Conservation (phyloP, 1,140 invertebrate genomes). For the Harpegnathos saltator region DNA sequence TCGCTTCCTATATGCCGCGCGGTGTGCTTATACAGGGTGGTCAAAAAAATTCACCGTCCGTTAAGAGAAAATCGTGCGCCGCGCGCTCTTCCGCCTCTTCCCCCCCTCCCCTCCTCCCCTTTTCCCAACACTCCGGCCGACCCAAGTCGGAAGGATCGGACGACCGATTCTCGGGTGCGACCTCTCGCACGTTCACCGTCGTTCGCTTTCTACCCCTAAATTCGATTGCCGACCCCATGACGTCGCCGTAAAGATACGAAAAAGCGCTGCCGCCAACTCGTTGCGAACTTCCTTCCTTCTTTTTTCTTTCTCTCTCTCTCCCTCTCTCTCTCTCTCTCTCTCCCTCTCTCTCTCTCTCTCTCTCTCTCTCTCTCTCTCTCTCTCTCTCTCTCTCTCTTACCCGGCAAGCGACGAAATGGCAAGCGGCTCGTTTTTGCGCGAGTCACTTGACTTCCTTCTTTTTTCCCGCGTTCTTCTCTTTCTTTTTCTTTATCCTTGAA, state of each 20-base stretch:
- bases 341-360: conserved; percentile 7
- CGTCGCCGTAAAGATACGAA: conserved; percentile 44
- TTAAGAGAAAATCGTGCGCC: conserved; percentile 40
- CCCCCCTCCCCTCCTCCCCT: too few species aligned
- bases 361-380: neutral
- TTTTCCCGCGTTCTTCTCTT: neutral
- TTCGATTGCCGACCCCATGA: conserved; percentile 51
- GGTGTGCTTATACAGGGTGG: conserved; percentile 66
- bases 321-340: neutral
- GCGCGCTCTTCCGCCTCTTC: conserved; percentile 14
- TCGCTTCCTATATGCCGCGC: conserved; percentile 3
- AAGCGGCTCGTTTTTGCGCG: conserved; percentile 49
- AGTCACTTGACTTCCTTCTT: conserved; percentile 38
- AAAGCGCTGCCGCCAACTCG: conserved; percentile 29
- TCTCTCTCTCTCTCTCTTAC: conserved; percentile 4
- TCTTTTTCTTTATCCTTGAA: conserved; percentile 25
- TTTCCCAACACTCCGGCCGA: neutral
- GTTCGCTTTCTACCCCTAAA: conserved; percentile 53
- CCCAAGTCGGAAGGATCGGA: conserved; percentile 20
- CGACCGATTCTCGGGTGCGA: conserved; percentile 26
- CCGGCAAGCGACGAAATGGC: conserved; percentile 54
- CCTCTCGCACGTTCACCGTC: conserved; percentile 8
- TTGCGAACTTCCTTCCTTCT: conserved; percentile 41
- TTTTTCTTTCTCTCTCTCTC: too few species aligned
- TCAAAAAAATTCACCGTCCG: conserved; percentile 65